Base-by-base conservation (phyloP, 2,888 invertebrate species). In the Diaphora mendica region DNA sequence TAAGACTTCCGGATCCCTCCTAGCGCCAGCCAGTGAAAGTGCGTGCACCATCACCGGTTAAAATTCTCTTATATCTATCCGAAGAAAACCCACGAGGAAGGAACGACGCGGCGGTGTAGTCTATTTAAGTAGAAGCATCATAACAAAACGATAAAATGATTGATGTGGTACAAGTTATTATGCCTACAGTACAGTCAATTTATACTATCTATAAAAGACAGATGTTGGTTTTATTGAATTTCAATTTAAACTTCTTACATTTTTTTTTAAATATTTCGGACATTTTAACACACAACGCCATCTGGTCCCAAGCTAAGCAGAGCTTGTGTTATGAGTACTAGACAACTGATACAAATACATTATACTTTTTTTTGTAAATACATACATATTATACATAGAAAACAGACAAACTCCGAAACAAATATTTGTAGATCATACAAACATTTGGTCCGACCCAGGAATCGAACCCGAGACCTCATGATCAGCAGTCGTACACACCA, bases 41-140 rank as follows among this genome's bases (percentile, higher is more conserved):
- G 9, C 23, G 2, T 23, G 2, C 51, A 23, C 23, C 7, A 51
- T 3, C 3, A 2, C n/a, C n/a, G 9, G 51, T 9, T 55, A n/a
- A 55, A 55, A n/a, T 23, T 8, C 23, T n/a, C 11, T 55, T 55
- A n/a, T 23, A 11, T 55, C n/a, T 26, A 55, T 35, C 55, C 65
- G 26, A 71, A 55, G 39, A 68, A 51, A 48, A 30, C 68, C 35
- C 30, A 64, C 51, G n/a, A 44, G 35, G 26, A 48, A 44, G 55
- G 55, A 39, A 11, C 39, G 39, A 68, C 23, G 55, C 26, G 35
- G 64, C 48, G 68, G 15, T 39, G 71, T 51, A 48, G 26, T 51
- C 30, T 72, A 72, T 68, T 68, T 51, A 39, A 72, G 64, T 64
- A 33, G 68, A 68, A 68, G 51, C 68, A 68, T 39, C 30, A 26